Percentiles rank a stretch among this genome's conserved stretches.
Evolutionary conservation across 2,113 vertebrate genomes (phyloP).

Genomic region (Gambusia affinis): DNA sequence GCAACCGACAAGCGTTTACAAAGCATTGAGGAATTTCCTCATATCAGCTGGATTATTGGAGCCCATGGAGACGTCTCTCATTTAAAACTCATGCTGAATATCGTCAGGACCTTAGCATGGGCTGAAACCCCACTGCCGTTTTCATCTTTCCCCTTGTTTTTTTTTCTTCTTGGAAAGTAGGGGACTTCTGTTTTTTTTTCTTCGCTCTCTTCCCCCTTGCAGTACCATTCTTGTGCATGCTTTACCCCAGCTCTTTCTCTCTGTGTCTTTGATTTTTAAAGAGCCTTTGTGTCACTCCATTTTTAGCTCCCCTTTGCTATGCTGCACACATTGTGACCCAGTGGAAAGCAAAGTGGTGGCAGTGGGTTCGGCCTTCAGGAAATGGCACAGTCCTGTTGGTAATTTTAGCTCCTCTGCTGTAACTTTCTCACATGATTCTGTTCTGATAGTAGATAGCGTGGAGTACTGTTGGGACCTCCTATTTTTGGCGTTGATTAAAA

Average conservation of each 20-base stretch:
- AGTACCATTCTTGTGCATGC: constrained; percentile 52
- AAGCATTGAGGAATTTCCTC: constrained; percentile 88
- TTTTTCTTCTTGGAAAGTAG: constrained; percentile 22
- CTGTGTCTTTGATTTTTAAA: constrained; percentile 44
- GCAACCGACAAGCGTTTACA: constrained; percentile 86
- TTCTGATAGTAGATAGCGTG: constrained; percentile 28
- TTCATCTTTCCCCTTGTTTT: constrained; percentile 45
- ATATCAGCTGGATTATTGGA: constrained; percentile 88
- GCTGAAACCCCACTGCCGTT: constrained; percentile 57
- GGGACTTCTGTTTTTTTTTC: constrained; percentile 43
- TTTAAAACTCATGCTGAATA: constrained; percentile 77
- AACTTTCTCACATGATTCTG: constrained; percentile 39
- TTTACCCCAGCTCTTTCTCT: constrained; percentile 48
- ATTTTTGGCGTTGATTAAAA: constrained; percentile 40
- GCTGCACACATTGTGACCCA: constrained; percentile 67
- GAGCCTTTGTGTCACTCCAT: constrained; percentile 60
- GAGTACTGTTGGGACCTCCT: constrained; percentile 33
- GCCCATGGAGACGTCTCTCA: constrained; percentile 74
- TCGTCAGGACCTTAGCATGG: constrained; percentile 67
- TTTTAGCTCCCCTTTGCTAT: constrained; percentile 71
- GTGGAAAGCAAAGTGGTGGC: constrained; percentile 42
- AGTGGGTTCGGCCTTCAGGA: constrained; percentile 37
- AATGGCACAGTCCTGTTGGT: constrained; percentile 36
- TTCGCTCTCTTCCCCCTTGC: constrained; percentile 42
- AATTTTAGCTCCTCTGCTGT: constrained; percentile 44